These are phyloP conservation scores for Pachyramphus minor DNA, from an alignment of 2,113 vertebrate genomes.

Conservation along the genomic window DNA sequence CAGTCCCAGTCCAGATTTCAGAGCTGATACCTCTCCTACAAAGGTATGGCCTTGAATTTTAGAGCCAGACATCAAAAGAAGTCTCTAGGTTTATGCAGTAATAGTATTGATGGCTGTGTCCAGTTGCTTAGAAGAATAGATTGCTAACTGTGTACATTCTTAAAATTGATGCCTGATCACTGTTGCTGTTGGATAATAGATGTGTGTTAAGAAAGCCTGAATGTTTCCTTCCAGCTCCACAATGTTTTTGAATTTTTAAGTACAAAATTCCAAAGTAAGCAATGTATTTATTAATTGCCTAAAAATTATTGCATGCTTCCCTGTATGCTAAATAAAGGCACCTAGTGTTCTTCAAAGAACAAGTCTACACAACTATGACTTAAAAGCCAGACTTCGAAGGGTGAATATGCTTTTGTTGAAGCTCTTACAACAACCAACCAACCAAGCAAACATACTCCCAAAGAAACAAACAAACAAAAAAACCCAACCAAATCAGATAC, in stretches of 20 bases:
- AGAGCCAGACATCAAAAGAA: not conserved
- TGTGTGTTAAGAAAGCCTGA: not conserved
- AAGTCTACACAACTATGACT: not conserved
- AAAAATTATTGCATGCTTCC: not conserved
- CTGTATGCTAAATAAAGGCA: fast-evolving
- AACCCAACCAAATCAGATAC: not conserved
- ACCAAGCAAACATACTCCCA: no score
- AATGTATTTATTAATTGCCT: not conserved
- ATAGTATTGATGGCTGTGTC: fast-evolving
- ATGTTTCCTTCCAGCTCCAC: not conserved
- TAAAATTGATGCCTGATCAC: fast-evolving
- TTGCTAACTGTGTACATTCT: not conserved
- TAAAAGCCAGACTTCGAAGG: not conserved
- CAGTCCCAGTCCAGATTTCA: not conserved
- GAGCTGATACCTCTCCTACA: not conserved
- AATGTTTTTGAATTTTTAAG: not conserved
- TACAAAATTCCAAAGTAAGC: not conserved
- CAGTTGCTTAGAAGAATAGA: not conserved
- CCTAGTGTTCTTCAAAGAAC: not conserved
- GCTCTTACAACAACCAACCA: not conserved
- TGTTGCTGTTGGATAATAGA: not conserved
- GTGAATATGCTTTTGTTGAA: not conserved
- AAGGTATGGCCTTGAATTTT: not conserved
- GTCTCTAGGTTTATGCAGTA: not conserved
- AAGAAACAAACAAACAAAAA: not conserved